phyloP scores from a whole-genome alignment of 2,888 invertebrate genomes.

The Diogma glabrata region DNA sequence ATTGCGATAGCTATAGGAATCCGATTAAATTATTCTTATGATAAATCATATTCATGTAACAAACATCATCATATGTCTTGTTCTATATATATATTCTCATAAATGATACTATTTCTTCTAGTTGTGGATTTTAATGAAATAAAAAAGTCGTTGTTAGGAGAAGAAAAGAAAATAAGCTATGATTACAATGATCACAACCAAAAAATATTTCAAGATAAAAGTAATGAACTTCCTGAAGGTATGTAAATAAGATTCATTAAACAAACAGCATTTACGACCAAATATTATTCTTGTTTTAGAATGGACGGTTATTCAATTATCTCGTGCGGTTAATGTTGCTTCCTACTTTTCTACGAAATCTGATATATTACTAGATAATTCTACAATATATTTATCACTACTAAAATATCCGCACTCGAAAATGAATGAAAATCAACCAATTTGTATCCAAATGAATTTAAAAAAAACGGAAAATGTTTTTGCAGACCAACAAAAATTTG shows the following conservation, averaged over 20 bases:
- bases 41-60: no score
- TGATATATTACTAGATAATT: neutral
- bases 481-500: neutral
- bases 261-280: no score
- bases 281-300: no score
- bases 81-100: neutral
- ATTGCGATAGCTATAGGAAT: neutral
- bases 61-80: neutral
- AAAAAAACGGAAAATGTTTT: neutral
- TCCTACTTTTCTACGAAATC: neutral
- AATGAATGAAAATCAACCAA: neutral
- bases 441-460: neutral
- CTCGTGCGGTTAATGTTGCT: neutral
- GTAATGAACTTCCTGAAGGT: no score
- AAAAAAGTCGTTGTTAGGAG: no score
- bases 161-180: no score
- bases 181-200: no score
- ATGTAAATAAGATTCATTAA: no score
- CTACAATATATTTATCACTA: neutral
- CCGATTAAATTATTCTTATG: neutral
- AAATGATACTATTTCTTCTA: neutral
- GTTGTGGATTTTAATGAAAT: neutral
- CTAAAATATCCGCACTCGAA: neutral
- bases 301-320: neutral
- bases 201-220: no score